phyloP scores from a whole-genome alignment of 2,888 invertebrate species.

The Endotricha flammealis region DNA sequence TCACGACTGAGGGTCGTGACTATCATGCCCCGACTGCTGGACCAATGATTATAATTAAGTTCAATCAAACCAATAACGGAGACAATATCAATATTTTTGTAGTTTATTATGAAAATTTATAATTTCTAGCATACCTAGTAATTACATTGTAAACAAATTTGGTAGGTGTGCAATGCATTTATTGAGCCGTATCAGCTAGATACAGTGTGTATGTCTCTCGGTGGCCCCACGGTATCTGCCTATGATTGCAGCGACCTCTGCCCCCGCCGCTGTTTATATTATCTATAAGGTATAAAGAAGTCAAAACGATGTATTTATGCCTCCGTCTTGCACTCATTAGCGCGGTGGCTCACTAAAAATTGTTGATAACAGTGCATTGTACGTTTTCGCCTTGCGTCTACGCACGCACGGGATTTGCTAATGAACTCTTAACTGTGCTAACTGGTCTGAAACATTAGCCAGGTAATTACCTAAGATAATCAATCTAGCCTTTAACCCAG shows the following conservation, averaged over 20 bases:
- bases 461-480: background rate
- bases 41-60: too few relatives aligned
- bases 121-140: background rate
- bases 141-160: conserved; percentile 1
- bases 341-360: conserved; percentile 31
- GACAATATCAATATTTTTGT: too few relatives aligned
- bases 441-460: background rate
- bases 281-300: conserved; percentile 67
- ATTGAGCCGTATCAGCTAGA: conserved; percentile 35
- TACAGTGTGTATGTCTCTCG: conserved; percentile 56
- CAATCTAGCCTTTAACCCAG: too few relatives aligned
- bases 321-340: conserved; percentile 38
- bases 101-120: too few relatives aligned
- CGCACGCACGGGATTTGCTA: background rate
- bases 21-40: too few relatives aligned
- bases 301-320: conserved; percentile 59
- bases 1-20: too few relatives aligned
- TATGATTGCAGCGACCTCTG: conserved; percentile 71
- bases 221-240: conserved; percentile 54
- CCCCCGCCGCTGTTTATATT: conserved; percentile 50
- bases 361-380: conserved; percentile 26
- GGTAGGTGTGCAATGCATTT: conserved; percentile 19
- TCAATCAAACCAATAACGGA: too few relatives aligned
- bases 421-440: background rate
- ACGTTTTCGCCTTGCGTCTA: conserved; percentile 3